Base-by-base conservation (phyloP, 2,113 vertebrate genomes). In the Nothocercus julius region DNA sequence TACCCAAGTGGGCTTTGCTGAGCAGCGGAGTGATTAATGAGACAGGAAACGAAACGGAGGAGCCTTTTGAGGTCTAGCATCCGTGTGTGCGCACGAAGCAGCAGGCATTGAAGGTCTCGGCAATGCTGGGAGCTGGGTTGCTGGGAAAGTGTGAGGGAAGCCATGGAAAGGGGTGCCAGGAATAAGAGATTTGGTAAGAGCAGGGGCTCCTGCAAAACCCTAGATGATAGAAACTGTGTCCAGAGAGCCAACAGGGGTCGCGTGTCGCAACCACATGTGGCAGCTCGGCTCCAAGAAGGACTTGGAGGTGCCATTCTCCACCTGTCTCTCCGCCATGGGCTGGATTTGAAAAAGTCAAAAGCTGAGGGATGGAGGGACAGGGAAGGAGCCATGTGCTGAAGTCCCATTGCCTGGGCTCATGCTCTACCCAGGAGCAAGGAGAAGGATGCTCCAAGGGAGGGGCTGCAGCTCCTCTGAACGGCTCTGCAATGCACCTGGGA, bases 91-190 rank as follows among this genome's bases (percentile, higher is more conserved):
- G 38, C 47, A 63, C 44, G 45, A 49, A 56, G 20, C 34, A 78
- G 64, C 34, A 56, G 42, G 68, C 82, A 75, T 82, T 86, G 90
- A 82, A 94, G 47, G 47, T 70, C 42, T 42, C 53, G 67, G 44
- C 38, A 53, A 8, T n/a, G 36, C 83, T 86, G 45, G 68, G 68
- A 82, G n/a, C 54, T 77, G 67, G n/a, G 22, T 11, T 12, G 45
- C 24, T 49, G 85, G 61, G 74, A 72, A 94, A 76, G 22, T 69
- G 11, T 11, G 68, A 61, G 38, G 90, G 47, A 85, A 82, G 2
- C 30, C 62, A 66, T 47, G 27, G n/a, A 34, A 93, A 91, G 9
- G 58, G 40, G 66, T 49, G 87, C 67, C 22, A 67, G 72, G 75
- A 95, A 63, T 3, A 87, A 24, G 9, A 87, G 27, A 49, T 56